These are phyloP conservation scores for Leucoraja erinaceus DNA, from an alignment of 2,113 vertebrate species.

Conservation along the genomic window DNA sequence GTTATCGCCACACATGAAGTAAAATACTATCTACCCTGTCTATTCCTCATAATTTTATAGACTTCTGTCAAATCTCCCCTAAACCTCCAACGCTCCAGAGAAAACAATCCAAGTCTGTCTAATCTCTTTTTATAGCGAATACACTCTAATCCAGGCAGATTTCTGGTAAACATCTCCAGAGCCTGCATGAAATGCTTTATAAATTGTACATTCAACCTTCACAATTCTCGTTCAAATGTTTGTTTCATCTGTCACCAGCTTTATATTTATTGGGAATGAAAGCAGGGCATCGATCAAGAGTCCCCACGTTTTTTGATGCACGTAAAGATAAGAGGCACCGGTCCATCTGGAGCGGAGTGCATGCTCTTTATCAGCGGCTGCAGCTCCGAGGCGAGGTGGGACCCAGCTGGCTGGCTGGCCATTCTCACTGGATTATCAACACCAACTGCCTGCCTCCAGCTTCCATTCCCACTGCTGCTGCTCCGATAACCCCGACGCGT, in stretches of 20 bases:
- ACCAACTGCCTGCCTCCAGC: not conserved
- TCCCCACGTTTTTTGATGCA: not conserved
- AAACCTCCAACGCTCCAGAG: too few species aligned
- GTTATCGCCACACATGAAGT: too few species aligned
- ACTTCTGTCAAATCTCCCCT: too few species aligned
- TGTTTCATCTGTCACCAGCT: not conserved
- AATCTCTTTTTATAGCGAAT: too few species aligned
- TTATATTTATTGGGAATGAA: not conserved
- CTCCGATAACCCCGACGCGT: conserved; percentile 54
- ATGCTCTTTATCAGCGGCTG: not conserved
- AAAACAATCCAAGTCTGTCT: too few species aligned
- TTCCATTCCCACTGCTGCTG: conserved; percentile 45
- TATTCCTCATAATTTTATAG: too few species aligned
- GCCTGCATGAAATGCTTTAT: not conserved
- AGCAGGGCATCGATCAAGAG: not conserved
- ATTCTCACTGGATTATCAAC: conserved; percentile 1
- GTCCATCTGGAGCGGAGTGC: conserved; percentile 8
- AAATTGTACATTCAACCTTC: not conserved
- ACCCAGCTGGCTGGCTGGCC: conserved; percentile 1
- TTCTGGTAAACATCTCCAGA: too few species aligned
- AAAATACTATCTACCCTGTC: too few species aligned
- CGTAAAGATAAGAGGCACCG: not conserved
- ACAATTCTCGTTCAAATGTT: not conserved
- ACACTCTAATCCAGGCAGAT: too few species aligned
- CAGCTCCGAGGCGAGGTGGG: not conserved